Conservation (phyloP, 2,797 vertebrate genomes). For the Gymnothorax reevesii region DNA sequence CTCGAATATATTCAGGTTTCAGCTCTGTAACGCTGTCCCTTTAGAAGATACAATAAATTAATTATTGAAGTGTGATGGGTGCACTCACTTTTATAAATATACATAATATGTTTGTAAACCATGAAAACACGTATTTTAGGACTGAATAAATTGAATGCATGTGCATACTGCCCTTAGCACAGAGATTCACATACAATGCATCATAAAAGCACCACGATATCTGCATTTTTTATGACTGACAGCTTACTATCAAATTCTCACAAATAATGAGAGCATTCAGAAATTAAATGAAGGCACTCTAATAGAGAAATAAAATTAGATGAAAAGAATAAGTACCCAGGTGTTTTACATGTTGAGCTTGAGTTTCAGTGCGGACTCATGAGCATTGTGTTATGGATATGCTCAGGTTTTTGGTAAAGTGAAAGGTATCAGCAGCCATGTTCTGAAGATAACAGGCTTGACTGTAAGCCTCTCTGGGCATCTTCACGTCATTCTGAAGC, state of each 20-base stretch:
- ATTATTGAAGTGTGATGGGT: no score
- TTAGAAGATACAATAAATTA: no score
- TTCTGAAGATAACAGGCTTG: neutral
- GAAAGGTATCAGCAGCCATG: neutral
- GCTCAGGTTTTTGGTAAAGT: neutral
- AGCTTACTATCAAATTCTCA: neutral
- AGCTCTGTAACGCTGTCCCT: no score
- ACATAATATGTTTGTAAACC: neutral
- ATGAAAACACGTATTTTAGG: neutral
- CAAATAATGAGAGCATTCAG: neutral
- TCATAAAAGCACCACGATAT: neutral
- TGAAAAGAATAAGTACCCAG: neutral
- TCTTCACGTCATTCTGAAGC: neutral
- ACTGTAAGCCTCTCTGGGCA: constrained; percentile 9
- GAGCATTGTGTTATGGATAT: neutral
- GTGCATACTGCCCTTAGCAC: neutral
- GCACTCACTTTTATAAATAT: no score
- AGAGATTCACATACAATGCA: neutral
- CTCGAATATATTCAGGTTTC: no score
- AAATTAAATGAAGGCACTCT: neutral
- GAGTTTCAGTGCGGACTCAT: neutral
- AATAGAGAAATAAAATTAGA: neutral
- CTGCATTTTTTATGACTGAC: neutral
- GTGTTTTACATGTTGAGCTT: neutral
- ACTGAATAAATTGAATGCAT: neutral